A percentile compares a stretch with the other conserved stretches of the same genome.
These are phyloP conservation scores for Bombus polaris DNA, from an alignment of 1,140 invertebrate species.

Conservation along the genomic window DNA sequence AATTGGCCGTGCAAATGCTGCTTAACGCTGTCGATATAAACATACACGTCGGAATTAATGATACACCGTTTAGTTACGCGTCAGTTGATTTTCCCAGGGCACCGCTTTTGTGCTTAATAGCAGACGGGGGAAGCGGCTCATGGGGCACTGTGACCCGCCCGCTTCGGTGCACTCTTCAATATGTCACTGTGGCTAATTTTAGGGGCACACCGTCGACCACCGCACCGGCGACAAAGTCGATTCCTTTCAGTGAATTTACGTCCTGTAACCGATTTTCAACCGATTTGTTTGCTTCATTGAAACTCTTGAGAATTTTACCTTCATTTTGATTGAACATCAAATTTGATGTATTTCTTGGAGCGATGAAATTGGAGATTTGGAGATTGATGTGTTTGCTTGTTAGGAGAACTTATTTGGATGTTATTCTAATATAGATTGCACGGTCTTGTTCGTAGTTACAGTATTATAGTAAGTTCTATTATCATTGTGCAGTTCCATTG, in stretches of 20 bases:
- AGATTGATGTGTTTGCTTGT: background rate
- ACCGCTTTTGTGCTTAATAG: conserved; percentile 62
- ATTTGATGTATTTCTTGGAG: background rate
- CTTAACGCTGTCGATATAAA: conserved; percentile 77
- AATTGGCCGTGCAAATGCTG: conserved; percentile 73
- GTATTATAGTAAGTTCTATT: background rate
- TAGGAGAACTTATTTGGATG: background rate
- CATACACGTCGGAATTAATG: conserved; percentile 81
- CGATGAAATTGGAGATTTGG: background rate
- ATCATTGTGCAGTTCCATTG: no score
- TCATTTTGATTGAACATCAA: background rate
- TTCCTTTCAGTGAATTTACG: conserved; percentile 27
- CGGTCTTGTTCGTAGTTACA: background rate
- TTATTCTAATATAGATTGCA: background rate
- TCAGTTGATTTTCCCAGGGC: conserved; percentile 83
- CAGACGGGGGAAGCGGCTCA: conserved; percentile 1
- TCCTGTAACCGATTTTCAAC: conserved; percentile 9
- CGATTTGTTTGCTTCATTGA: background rate
- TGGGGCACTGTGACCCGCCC: conserved; percentile 25
- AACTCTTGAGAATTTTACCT: background rate
- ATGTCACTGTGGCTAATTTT: conserved; percentile 83
- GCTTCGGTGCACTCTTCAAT: conserved; percentile 69
- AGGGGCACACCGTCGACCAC: conserved; percentile 67
- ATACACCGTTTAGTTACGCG: conserved; percentile 82
- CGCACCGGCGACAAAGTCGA: conserved; percentile 50